Evolutionary conservation across 2,888 invertebrate species (phyloP), one percentile per base, ranked within the genome.

Genomic region (Drosophila pseudotakahashii): DNA sequence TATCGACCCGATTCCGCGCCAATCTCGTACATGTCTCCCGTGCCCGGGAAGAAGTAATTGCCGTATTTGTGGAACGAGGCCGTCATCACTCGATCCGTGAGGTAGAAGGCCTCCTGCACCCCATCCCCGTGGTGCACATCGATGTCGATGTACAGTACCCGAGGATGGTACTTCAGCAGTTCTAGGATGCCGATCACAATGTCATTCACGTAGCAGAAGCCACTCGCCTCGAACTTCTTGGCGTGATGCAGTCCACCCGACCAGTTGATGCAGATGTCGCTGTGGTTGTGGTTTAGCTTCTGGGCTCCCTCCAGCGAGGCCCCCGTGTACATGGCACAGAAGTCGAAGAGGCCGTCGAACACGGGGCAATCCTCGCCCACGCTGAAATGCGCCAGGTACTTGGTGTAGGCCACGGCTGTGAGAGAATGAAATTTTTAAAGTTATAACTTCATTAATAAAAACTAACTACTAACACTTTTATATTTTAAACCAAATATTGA

Each of bases 41-140:
- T 99, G 0, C 99, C 99, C 0, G 99, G 99, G 90, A 99, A 99
- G 92, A 99, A 99, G 89, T 96, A 97, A 89, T 98, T 98, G 2
- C 99, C 99, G 90, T 98, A 99, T 92, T 99, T 99, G 90, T 99
- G 99, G 92, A 99, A 99, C 48, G 98, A 99, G 1, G 99, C 98
- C 0, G 99, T 99, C 99, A 99, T 99, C 0, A 99, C 99, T 70
- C 99, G 93, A 91, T 99, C 99, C 0, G 98, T 99, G 5, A 98
- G 93, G 91, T 99, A 99, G 92, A 99, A 99, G 0, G 99, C 99
- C 92, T 99, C 99, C 92, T 99, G 98, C 0, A 99, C 99, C 0
- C 98, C 98, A 89, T 98, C 98, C 0, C 92, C 92, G 81, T 99
- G 99, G 92, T 99, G 99, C 0, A 99, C 99, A 89, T 99, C 99